Evolutionary conservation across 2,797 vertebrate species (phyloP).

Genomic region (Chelonia mydas): DNA sequence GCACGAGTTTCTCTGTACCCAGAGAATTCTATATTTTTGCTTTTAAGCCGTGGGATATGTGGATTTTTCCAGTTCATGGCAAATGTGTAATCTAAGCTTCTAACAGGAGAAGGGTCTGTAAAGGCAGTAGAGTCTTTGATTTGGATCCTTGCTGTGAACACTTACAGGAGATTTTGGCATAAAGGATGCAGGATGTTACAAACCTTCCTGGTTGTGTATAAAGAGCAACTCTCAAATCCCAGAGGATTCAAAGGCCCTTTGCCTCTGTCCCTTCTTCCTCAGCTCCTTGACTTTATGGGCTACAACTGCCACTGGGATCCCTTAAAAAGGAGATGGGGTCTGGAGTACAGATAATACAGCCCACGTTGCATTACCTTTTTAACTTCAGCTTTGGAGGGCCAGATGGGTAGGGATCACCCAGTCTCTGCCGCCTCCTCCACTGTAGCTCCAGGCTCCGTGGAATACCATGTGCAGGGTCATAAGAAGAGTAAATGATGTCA

Average conservation of each 20-base stretch:
- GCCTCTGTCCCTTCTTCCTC: background rate
- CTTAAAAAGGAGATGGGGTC: background rate
- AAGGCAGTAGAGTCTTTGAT: conserved; percentile 67
- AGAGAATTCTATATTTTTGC: background rate
- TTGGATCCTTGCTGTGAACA: conserved; percentile 59
- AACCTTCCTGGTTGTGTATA: conserved; percentile 44
- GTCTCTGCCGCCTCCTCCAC: background rate
- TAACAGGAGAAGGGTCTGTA: conserved; percentile 21
- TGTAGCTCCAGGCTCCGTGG: background rate
- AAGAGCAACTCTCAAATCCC: background rate
- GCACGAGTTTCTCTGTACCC: conserved; percentile 22
- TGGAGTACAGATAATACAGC: background rate
- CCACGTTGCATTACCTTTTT: background rate
- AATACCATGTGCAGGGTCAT: fast-evolving
- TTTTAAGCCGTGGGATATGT: conserved; percentile 41
- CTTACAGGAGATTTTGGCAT: conserved; percentile 47
- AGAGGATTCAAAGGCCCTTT: background rate
- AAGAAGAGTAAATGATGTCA: background rate
- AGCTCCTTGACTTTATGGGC: fast-evolving
- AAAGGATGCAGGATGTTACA: conserved; percentile 62
- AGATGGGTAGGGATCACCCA: background rate
- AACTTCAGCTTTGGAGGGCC: background rate
- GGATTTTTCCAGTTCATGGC: conserved; percentile 12
- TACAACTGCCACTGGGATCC: background rate
- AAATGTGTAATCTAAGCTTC: conserved; percentile 68